These are phyloP conservation scores for Caerostris darwini DNA, from an alignment of 1,140 invertebrate species.

Conservation along the genomic window DNA sequence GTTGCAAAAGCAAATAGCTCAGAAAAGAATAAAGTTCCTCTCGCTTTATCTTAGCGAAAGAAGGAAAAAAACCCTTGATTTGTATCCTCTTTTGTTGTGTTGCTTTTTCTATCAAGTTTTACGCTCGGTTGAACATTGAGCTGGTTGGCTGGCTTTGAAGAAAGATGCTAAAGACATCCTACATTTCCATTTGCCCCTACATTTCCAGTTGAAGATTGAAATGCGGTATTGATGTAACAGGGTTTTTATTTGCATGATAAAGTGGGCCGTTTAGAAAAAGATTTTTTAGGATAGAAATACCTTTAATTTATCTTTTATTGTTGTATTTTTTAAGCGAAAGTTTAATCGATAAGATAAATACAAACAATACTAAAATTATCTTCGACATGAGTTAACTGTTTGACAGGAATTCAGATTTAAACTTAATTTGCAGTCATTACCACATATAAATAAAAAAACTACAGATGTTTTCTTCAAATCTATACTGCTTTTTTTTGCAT, in stretches of 20 bases:
- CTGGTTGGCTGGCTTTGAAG: background rate
- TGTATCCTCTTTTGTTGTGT: background rate
- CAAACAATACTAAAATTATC: too few relatives aligned
- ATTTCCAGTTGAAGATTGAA: background rate
- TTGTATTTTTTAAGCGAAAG: too few relatives aligned
- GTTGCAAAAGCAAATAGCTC: background rate
- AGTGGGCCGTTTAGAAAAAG: background rate
- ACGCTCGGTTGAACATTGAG: background rate
- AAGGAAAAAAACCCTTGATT: background rate
- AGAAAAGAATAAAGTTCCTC: background rate
- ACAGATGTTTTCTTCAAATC: too few relatives aligned
- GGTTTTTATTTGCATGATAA: background rate
- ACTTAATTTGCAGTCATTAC: too few relatives aligned
- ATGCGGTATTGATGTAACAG: background rate
- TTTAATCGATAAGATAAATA: too few relatives aligned
- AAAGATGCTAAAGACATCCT: background rate
- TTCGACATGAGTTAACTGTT: too few relatives aligned
- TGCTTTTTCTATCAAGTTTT: constrained; percentile 13
- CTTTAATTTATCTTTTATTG: too few relatives aligned
- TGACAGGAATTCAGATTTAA: too few relatives aligned
- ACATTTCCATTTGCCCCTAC: too few relatives aligned
- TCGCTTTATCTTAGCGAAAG: background rate
- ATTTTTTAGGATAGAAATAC: background rate
- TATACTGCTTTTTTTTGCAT: too few relatives aligned
- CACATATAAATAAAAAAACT: too few relatives aligned